phyloP scores from a whole-genome alignment of 2,113 vertebrate species.

The Tretioscincus oriximinensis region DNA sequence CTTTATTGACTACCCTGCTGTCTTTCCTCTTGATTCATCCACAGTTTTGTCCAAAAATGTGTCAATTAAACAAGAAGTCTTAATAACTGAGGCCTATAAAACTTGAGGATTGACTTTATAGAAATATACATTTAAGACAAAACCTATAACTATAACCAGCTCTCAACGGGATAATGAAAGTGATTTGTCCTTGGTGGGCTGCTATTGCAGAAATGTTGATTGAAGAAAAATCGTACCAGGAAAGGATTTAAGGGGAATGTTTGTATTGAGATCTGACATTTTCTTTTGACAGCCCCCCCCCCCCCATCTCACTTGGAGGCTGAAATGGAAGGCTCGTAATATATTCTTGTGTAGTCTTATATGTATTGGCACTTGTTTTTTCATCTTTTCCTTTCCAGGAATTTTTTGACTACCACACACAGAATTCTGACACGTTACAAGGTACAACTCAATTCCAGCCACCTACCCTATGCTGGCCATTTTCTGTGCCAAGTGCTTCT shows the following conservation, averaged over 20 bases:
- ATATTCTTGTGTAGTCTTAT: constrained; percentile 50
- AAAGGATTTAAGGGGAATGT: constrained; percentile 51
- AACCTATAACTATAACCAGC: background rate
- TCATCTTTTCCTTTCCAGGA: constrained; percentile 27
- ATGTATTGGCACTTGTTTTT: constrained; percentile 29
- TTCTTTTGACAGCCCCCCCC: constrained; percentile 57
- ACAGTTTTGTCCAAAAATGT: too few species aligned
- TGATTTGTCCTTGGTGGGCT: constrained; percentile 25
- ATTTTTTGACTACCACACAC: constrained; percentile 38
- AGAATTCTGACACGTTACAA: background rate
- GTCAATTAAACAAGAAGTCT: too few species aligned
- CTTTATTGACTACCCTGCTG: too few species aligned
- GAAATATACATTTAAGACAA: too few species aligned
- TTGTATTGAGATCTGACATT: constrained; percentile 55
- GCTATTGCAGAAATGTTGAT: constrained; percentile 49
- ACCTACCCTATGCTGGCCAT: background rate
- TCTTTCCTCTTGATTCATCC: too few species aligned
- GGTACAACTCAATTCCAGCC: constrained; percentile 12
- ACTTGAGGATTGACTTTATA: too few species aligned
- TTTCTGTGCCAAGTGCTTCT: background rate
- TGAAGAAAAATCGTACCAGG: constrained; percentile 39
- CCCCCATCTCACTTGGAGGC: constrained; percentile 36
- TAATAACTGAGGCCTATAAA: too few species aligned
- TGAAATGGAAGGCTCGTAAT: constrained; percentile 55
- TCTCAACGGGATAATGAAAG: background rate